These are phyloP conservation scores for Oncorhynchus tshawytscha DNA, from an alignment of 2,113 vertebrate genomes.

Conservation along the genomic window DNA sequence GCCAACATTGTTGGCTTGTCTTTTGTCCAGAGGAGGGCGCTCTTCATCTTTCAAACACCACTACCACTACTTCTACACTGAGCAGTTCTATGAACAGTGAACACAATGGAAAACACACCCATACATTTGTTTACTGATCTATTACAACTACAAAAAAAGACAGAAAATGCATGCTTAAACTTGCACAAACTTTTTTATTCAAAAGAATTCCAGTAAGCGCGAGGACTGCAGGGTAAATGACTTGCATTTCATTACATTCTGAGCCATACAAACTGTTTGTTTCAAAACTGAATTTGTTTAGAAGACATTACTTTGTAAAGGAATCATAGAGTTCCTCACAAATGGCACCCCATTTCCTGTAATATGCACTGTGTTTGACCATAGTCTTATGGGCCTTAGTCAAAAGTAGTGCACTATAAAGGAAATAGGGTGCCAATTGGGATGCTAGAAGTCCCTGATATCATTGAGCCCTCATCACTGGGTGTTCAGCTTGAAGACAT, in stretches of 20 bases:
- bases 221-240: conserved; percentile 78
- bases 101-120: not conserved
- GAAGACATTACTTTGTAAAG: conserved; percentile 71
- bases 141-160: conserved; percentile 14
- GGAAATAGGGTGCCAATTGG: not conserved
- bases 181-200: conserved; percentile 75
- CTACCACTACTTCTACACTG: not conserved
- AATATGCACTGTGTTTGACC: too few relatives aligned
- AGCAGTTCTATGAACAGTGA: not conserved
- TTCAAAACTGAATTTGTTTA: conserved; percentile 72
- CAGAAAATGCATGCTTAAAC: conserved; percentile 43
- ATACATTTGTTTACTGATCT: too few relatives aligned
- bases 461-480: conserved; percentile 68
- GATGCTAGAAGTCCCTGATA: conserved; percentile 77
- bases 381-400: too few relatives aligned
- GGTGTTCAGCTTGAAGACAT: conserved; percentile 59
- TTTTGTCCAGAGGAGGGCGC: conserved; percentile 56
- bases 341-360: too few relatives aligned
- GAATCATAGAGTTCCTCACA: conserved; percentile 54
- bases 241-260: conserved; percentile 81
- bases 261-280: conserved; percentile 77
- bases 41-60: conserved; percentile 1
- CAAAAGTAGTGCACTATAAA: not conserved
- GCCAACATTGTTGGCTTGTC: not conserved
- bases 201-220: conserved; percentile 79